phyloP scores from a whole-genome alignment of 2,888 invertebrate species.

The Diachrysia chrysitis region DNA sequence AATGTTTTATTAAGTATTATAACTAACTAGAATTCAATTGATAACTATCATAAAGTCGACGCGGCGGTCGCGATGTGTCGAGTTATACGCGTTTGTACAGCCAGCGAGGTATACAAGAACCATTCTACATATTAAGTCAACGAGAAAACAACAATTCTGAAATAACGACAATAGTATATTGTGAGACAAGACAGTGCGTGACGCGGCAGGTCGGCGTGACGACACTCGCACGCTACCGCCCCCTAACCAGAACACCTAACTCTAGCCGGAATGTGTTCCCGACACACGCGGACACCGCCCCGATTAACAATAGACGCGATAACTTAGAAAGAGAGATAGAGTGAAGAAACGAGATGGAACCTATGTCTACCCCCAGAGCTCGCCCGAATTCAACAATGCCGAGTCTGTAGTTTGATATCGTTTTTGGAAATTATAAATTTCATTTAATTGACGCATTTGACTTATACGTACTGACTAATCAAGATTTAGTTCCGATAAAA shows the following conservation, averaged over 20 bases:
- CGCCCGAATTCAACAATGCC: slow-evolving; percentile 61
- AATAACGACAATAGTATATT: slow-evolving; percentile 7
- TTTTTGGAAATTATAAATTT: slow-evolving; percentile 56
- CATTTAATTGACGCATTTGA: slow-evolving; percentile 84
- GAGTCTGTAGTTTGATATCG: slow-evolving; percentile 57
- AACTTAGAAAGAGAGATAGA: slow-evolving; percentile 61
- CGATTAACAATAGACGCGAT: slow-evolving; percentile 59
- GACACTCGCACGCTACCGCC: slow-evolving; percentile 22
- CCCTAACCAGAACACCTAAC: slow-evolving; percentile 23
- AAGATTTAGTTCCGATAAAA: slow-evolving; percentile 81
- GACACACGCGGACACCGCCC: slow-evolving; percentile 52
- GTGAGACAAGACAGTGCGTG: slow-evolving; percentile 10
- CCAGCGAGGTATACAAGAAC: slow-evolving; percentile 16
- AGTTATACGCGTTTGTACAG: slow-evolving; percentile 36
- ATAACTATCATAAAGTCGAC: slow-evolving; percentile 68
- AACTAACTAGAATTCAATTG: slow-evolving; percentile 81
- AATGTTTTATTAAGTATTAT: slow-evolving; percentile 76
- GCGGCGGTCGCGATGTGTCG: slow-evolving; percentile 46
- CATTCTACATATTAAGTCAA: neutral
- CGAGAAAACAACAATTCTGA: slow-evolving; percentile 7
- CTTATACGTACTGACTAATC: slow-evolving; percentile 85
- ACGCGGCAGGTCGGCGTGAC: slow-evolving; percentile 6
- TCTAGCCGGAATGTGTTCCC: slow-evolving; percentile 39
- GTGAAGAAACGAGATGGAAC: slow-evolving; percentile 64
- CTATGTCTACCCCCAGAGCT: slow-evolving; percentile 67